Evolutionary conservation across 2,113 vertebrate species (phyloP), one percentile per base, ranked within the genome.

Genomic region (Hirundichthys speculiger): DNA sequence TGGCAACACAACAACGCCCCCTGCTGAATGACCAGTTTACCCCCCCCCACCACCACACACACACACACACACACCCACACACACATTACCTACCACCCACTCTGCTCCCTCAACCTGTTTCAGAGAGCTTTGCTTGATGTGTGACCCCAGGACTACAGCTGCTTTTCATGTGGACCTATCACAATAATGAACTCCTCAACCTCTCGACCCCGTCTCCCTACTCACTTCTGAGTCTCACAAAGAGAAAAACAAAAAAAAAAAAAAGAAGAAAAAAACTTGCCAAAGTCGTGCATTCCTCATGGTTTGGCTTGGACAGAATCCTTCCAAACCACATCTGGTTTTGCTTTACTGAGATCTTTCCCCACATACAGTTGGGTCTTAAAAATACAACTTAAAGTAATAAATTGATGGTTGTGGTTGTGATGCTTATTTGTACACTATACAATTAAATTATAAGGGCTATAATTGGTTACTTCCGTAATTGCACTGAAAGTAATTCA

Each of bases 391-490:
- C 78, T 83, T 75, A 39, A 24, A 61, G 61, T 85, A 83, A 90
- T 90, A 89, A 87, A 83, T 83, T 77, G 56, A 73, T 67, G 79
- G 69, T 74, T 80, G 58, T 67, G 79, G 69, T 74, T 80, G 58
- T 55, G 54, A 42, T 80, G 73, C 79, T 86, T 83, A 83, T 89
- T 87, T 90, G 82, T 86, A 71, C 61, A 34, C 59, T 72, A 48
- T 40, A 65, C 42, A 39, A 77, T 60, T 64, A 79, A 88, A 85
- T 85, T 74, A 90, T 63, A 81, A 58, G 62, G 69, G 38, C 69
- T 73, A 69, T 84, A 88, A 89, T 83, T 85, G 77, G 75, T 86
- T 69, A 68, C 80, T 83, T 91, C 80, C 83, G 84, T 87, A 77
- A 86, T 86, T 84, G 61, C 75, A 65, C 67, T 80, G 54, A 63